Conservation (phyloP, 2,888 invertebrate species). For the Lasioglossum marginatum region DNA sequence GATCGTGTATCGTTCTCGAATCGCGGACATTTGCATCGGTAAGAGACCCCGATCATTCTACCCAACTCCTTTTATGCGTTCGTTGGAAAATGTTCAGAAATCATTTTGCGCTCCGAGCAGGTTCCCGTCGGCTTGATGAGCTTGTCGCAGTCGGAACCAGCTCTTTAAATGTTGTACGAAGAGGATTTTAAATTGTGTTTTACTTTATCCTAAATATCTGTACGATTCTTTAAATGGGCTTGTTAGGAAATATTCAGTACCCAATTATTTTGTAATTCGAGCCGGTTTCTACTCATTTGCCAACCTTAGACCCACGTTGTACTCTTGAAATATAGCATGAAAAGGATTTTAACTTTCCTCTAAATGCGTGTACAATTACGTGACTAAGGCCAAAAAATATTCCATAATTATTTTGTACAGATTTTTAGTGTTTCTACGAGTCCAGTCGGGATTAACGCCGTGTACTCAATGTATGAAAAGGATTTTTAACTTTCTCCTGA, state of each 20-base stretch:
- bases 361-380: neutral
- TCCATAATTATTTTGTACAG: neutral
- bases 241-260: neutral
- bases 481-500: neutral
- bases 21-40: slow-evolving; percentile 1
- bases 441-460: neutral
- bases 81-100: neutral
- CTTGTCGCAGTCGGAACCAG: neutral
- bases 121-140: neutral
- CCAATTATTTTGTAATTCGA: neutral
- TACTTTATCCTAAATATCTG: neutral
- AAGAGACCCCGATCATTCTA: neutral
- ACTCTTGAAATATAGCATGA: neutral
- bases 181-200: neutral
- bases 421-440: neutral
- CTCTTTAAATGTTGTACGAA: neutral
- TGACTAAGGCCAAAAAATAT: neutral
- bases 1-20: slow-evolving; percentile 3
- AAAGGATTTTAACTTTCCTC: neutral
- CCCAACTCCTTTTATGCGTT: neutral
- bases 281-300: neutral
- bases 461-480: neutral
- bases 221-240: neutral
- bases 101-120: neutral
- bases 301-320: neutral